Evolutionary conservation across 1,140 invertebrate species (phyloP), one percentile per base, ranked within the genome.

Genomic region (Drosophila azteca): DNA sequence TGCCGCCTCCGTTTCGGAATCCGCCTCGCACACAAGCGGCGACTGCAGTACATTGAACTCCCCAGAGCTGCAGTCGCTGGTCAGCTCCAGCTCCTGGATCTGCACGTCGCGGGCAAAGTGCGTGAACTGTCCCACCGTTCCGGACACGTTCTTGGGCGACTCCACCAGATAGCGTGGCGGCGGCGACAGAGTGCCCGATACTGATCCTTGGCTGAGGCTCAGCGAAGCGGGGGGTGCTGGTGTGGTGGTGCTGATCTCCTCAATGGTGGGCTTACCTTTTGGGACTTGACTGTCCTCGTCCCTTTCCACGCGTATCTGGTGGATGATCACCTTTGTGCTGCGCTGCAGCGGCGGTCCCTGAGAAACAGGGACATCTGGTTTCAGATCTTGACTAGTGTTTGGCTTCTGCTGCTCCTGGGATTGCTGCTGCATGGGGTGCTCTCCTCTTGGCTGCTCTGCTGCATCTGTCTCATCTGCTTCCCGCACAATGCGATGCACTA

Each of bases 271-370:
- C 58, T 87, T 78, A 49, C 69, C 78, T 29, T 54, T 67, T 5
- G 63, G 67, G 3, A 22, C 57, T 0, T 46, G 52, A 17, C 58
- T 63, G 43, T 90, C 63, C 7, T 66, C 85, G 8, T 76, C 70
- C 24, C 79, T 65, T 46, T 90, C 89, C 4, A 90, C 6, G 45
- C 66, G 81, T n/a, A 90, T 79, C 49, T 90, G 72, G 49, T 90
- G 89, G 43, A 90, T 89, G 8, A 90, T 90, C 9, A 90, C 84
- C 44, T 87, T 90, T 11, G 76, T 69, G 68, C 76, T 77, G 62
- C 72, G 79, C 8, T 88, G 79, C 26, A 53, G 24, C 0, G 72
- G 65, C 13, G 46, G 45, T 4, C 26, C n/a, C 26, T 29, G 15
- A 22, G 44, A 6, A 13, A 3, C 2, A 48, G 20, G 4, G 31